phyloP scores from a whole-genome alignment of 1,140 invertebrate species.

The Drosophila kohkoa region DNA sequence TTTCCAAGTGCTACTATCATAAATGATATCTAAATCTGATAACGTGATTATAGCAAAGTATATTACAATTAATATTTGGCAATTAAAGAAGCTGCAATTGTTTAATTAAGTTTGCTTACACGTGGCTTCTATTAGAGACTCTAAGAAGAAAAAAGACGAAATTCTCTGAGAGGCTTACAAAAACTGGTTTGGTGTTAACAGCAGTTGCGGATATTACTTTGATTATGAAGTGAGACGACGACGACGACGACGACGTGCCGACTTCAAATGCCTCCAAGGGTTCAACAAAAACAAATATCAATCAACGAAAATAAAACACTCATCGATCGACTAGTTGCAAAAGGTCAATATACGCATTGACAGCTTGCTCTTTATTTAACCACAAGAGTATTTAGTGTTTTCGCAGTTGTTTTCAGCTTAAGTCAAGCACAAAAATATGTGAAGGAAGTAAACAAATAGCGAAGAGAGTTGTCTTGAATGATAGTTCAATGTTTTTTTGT shows the following conservation, averaged over 20 bases:
- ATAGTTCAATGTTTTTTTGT: too few species aligned
- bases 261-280: constrained; percentile 1
- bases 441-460: too few species aligned
- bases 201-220: neutral
- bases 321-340: neutral
- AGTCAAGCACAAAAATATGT: too few species aligned
- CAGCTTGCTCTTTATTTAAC: constrained; percentile 2
- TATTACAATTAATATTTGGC: neutral
- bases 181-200: constrained; percentile 27
- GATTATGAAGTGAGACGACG: neutral
- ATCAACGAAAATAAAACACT: neutral
- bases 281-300: neutral
- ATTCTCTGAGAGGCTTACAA: constrained; percentile 9
- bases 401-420: neutral
- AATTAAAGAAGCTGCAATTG: neutral
- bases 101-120: neutral
- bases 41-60: neutral
- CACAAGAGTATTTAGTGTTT: neutral
- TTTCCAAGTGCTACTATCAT: neutral
- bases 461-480: too few species aligned
- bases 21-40: neutral
- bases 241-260: neutral
- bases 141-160: constrained; percentile 1
- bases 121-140: neutral
- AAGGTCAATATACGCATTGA: neutral